Base-by-base conservation (phyloP, 2,888 invertebrate genomes). In the Aricia artaxerxes region DNA sequence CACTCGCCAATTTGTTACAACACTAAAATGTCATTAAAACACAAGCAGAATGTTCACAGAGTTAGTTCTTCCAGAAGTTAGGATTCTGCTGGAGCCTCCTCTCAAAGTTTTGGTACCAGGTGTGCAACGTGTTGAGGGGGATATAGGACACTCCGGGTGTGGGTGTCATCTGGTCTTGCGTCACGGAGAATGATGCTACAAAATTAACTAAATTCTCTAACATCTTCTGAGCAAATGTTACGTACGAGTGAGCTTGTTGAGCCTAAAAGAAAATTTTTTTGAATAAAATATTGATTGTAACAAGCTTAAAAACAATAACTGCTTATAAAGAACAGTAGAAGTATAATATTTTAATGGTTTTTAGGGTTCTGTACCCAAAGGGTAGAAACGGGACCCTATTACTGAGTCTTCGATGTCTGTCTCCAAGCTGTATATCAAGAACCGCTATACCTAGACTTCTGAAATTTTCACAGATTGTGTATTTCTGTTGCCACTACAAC, bases 101-200 rank as follows among this genome's bases (percentile, higher is more conserved):
- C 88, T 98, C 97, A 88, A 99, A 99, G 88, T 97, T 99, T 82
- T 97, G 96, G 88, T 98, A 99, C 99, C 99, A 99, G 49, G 96
- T 97, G 88, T 98, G 98, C 61, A 99, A 95, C 0, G 97, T 97
- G 80, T 97, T 97, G 53, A 99, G 92, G 0, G 99, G 99, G 78
- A 99, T 97, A 91, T 97, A 98, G 9, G 96, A 97, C 82, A 98
- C 97, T 0, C 95, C 95, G 0, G 97, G 97, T 82, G 97, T 97
- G 0, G 97, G 96, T 0, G 96, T 94, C 96, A 98, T 97, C 87
- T 98, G 97, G 0, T 96, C 92, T 84, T 97, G 97, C 0, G 96
- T 97, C 61, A 97, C 94, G 0, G 97, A 97, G 94, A 98, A 99
- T 82, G 99, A 99, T 5, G 98, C 96, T 64, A 97, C 97, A 91